Evolutionary conservation across 2,797 vertebrate species (phyloP).

Genomic region (Siniperca obscura): DNA sequence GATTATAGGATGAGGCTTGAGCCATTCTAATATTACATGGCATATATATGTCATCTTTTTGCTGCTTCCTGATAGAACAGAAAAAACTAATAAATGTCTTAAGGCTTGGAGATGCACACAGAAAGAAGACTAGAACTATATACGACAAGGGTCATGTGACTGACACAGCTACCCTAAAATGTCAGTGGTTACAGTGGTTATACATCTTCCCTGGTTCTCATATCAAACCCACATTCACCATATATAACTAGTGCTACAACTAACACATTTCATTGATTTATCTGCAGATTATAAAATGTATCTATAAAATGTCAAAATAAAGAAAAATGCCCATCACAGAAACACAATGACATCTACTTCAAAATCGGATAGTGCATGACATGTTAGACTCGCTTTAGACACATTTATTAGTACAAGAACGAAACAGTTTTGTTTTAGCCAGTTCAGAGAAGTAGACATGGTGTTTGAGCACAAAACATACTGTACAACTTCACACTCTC

Average conservation of each 20-base stretch:
- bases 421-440: not conserved
- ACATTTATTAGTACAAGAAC: not conserved
- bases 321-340: not conserved
- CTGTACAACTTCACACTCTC: not conserved
- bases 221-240: not conserved
- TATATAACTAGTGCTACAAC: not conserved
- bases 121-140: not conserved
- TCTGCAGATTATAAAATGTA: not conserved
- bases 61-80: not conserved
- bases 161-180: not conserved
- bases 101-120: not conserved
- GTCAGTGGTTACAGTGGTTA: not conserved
- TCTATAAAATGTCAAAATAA: not conserved
- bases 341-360: not conserved
- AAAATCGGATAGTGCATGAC: not conserved
- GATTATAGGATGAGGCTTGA: constrained; percentile 24
- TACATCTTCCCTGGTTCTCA: not conserved
- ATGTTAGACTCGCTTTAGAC: not conserved
- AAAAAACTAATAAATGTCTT: constrained; percentile 3
- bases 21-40: constrained; percentile 21
- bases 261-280: not conserved
- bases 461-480: not conserved
- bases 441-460: not conserved
- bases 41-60: constrained; percentile 6
- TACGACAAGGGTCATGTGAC: not conserved